Evolutionary conservation across 2,888 invertebrate species (phyloP).

Genomic region (Euzetes globulus): DNA sequence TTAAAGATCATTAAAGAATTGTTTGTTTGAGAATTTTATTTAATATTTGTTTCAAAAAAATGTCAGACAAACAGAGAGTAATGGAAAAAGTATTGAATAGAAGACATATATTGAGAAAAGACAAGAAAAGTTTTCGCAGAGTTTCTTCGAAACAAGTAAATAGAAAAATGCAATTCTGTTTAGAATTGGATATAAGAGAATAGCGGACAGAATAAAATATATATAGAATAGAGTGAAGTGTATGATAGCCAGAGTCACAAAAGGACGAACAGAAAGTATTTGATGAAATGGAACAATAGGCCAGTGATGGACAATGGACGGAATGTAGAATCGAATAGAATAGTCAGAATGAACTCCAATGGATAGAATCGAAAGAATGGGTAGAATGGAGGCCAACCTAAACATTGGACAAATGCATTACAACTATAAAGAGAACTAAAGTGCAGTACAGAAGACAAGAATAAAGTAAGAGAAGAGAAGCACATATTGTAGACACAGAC

Average conservation of each 20-base stretch:
- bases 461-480: not conserved
- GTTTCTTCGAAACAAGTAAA: constrained; percentile 23
- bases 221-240: not conserved
- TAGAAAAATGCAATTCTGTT: constrained; percentile 24
- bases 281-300: constrained; percentile 25
- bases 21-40: not conserved
- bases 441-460: constrained; percentile 1
- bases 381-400: constrained; percentile 2
- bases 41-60: not conserved
- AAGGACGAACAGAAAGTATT: constrained; percentile 27
- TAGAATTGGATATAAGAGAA: constrained; percentile 11
- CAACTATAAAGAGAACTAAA: constrained; percentile 2
- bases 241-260: constrained; percentile 19
- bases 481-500: not conserved
- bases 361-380: not conserved
- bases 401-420: constrained; percentile 13
- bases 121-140: constrained; percentile 21
- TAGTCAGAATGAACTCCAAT: not conserved
- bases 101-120: not conserved
- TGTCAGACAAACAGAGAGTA: not conserved
- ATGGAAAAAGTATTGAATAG: not conserved
- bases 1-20: not conserved
- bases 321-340: not conserved
- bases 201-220: not conserved
- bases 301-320: constrained; percentile 4